Conservation (phyloP, 2,797 vertebrate species). For the Gallinago solitaria region DNA sequence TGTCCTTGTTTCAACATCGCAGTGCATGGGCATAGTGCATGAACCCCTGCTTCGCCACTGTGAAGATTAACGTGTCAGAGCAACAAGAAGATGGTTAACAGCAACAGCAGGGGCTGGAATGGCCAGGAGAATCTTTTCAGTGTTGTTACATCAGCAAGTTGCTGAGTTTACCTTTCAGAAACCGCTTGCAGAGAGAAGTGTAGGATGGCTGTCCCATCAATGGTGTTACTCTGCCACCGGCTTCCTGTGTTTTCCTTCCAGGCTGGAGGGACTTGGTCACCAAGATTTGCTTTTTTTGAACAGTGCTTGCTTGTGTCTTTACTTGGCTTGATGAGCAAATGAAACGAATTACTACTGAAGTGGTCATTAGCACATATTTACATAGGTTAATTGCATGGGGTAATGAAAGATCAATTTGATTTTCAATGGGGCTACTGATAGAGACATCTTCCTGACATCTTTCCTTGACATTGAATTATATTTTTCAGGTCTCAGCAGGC, state of each 20-base stretch:
- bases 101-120: background rate
- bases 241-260: background rate
- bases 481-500: background rate
- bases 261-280: background rate
- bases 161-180: background rate
- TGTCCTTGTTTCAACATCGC: background rate
- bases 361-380: constrained; percentile 39
- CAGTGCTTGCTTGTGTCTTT: background rate
- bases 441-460: background rate
- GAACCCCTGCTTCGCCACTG: background rate
- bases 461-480: background rate
- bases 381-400: constrained; percentile 49
- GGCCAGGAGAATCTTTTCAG: constrained; percentile 8
- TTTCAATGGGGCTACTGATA: background rate
- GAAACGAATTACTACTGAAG: background rate
- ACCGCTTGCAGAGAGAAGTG: background rate
- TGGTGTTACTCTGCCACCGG: background rate
- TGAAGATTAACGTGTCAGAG: background rate
- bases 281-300: background rate
- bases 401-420: constrained; percentile 9
- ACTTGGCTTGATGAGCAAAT: background rate
- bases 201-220: background rate
- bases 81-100: constrained; percentile 53
- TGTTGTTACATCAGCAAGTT: background rate
- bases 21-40: background rate